Base-by-base conservation (phyloP, 2,113 vertebrate genomes). In the Xiphophorus maculatus region DNA sequence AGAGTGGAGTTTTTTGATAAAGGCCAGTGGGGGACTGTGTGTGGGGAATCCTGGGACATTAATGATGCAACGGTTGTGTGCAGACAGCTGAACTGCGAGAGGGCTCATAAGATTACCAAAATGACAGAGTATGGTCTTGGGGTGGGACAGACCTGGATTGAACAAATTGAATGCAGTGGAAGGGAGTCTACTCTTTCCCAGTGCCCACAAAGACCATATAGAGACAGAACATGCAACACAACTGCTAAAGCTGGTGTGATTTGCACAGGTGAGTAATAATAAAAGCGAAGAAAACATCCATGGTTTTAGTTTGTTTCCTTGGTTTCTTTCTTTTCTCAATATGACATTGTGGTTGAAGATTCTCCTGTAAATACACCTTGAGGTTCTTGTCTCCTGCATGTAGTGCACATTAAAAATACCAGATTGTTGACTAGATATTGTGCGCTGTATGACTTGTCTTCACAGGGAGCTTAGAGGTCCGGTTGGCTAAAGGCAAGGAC, bases 21-120 rank as follows among this genome's bases (percentile, higher is more conserved):
- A 33, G 76, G 76, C 79, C 79, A 77, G 40, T 94, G 93, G 93
- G 76, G 86, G 8, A 81, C 66, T 32, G 65, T 93, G 60, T 93
- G 92, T 69, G 74, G 86, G 19, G 83, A 93, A 12, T 28, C 76
- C 54, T 93, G 90, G 91, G 91, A 93, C 66, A 2, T 63, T 0
- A 77, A 63, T 29, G 90, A 88, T 40, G 92, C 84, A 0, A 1
- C 4, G 0, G 91, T 93, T 85, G 84, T 80, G 58, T 92, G 88
- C 48, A 81, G 0, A 37, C 87, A 93, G 80, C 74, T 91, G 40
- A 25, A 75, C 35, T 92, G 92, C n/a, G 91, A 87, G 0, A 82
- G 0, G 1, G 42, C 11, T 42, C 77, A 88, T 40, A 80, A 58
- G 32, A 76, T 90, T 10, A 75, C 66, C 54, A 61, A n/a, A 2